Evolutionary conservation across 2,797 vertebrate species (phyloP).

Genomic region (Gymnopithys bicolor): DNA sequence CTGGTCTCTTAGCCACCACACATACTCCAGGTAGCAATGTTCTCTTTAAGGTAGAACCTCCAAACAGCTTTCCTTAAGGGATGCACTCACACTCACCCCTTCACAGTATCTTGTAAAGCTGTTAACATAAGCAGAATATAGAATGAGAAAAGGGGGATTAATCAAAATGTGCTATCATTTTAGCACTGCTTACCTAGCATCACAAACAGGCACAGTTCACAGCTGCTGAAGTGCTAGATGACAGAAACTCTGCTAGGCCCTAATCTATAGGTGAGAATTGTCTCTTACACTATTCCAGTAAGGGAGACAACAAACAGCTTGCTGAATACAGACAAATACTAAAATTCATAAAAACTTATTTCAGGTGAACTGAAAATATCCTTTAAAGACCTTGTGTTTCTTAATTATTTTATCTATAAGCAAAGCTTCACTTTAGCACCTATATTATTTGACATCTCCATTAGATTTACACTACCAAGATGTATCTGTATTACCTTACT

Average conservation of each 20-base stretch:
- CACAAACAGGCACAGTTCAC: neutral
- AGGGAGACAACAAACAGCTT: neutral
- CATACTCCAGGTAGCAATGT: no score
- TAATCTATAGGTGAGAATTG: neutral
- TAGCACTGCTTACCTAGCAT: neutral
- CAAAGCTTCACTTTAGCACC: neutral
- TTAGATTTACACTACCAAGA: neutral
- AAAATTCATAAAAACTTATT: neutral
- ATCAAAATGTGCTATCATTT: neutral
- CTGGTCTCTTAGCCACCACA: no score
- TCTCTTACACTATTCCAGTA: neutral
- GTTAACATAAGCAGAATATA: neutral
- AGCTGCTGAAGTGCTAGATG: neutral
- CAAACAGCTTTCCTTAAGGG: no score
- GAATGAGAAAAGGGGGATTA: neutral
- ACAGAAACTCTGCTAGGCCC: neutral
- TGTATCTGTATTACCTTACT: slow-evolving; percentile 73
- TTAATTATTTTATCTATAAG: neutral
- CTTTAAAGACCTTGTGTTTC: fast-evolving
- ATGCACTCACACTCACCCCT: no score
- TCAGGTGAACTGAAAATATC: neutral
- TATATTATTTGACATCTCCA: neutral
- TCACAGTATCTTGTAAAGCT: neutral
- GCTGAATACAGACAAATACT: neutral
- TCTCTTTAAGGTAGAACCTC: no score